These are phyloP conservation scores for Hypocryptadius cinnamomeus DNA, from an alignment of 2,113 vertebrate genomes.

Conservation along the genomic window DNA sequence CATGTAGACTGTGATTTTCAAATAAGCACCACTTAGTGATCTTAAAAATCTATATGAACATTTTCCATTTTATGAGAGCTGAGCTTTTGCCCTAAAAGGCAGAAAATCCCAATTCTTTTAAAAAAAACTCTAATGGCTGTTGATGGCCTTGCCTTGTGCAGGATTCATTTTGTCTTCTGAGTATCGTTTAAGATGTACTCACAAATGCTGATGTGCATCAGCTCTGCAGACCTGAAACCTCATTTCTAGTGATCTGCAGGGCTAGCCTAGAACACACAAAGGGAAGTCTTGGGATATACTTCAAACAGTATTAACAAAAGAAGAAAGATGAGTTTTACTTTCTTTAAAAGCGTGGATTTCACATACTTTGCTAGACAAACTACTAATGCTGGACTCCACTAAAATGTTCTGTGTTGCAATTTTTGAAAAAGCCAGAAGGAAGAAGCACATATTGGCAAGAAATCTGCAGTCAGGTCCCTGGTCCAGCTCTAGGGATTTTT, in stretches of 20 bases:
- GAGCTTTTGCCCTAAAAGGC: not conserved
- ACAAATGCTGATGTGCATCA: not conserved
- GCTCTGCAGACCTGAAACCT: not conserved
- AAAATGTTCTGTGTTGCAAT: not conserved
- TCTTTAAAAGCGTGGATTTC: not conserved
- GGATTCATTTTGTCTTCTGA: not conserved
- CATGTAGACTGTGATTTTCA: not conserved
- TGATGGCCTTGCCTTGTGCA: slow-evolving; percentile 12
- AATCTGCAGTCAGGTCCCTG: not conserved
- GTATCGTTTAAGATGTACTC: not conserved
- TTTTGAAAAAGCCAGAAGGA: not conserved
- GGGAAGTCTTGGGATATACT: not conserved
- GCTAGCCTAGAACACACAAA: not conserved
- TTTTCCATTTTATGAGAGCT: not conserved
- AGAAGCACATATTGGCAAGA: not conserved
- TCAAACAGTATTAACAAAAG: not conserved
- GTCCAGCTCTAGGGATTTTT: not conserved
- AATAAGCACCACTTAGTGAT: not conserved
- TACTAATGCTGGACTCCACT: not conserved
- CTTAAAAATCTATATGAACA: not conserved
- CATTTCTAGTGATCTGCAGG: not conserved
- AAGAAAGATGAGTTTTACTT: not conserved
- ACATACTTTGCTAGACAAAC: not conserved
- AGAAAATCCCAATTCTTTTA: not conserved
- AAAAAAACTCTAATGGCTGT: slow-evolving; percentile 1